Evolutionary conservation across 2,888 invertebrate genomes (phyloP).

Genomic region (Ctenicera cuprea): DNA sequence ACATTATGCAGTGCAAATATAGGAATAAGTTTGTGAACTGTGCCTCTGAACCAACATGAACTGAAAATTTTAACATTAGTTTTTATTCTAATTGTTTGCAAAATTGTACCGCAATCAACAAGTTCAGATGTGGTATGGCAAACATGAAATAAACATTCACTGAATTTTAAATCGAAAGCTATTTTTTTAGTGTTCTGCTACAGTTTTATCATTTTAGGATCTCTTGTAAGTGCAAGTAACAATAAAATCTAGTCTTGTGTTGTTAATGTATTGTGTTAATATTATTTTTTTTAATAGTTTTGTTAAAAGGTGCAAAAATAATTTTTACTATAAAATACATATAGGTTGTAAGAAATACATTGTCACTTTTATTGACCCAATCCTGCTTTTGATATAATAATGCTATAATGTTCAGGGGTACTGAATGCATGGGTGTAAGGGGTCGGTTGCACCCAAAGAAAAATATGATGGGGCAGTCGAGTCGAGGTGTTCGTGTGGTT

Average conservation of each 20-base stretch:
- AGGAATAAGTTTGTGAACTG: conserved; percentile 31
- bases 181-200: conserved; percentile 42
- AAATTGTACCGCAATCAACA: neutral
- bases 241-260: conserved; percentile 68
- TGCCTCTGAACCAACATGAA: conserved; percentile 30
- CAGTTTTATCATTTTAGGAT: conserved; percentile 27
- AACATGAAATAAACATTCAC: conserved; percentile 31
- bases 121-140: conserved; percentile 1
- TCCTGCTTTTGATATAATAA: too few species aligned
- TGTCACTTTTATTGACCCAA: too few species aligned
- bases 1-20: neutral
- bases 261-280: conserved; percentile 60
- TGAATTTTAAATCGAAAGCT: conserved; percentile 37
- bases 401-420: too few species aligned
- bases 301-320: conserved; percentile 49
- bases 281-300: conserved; percentile 28
- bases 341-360: conserved; percentile 24
- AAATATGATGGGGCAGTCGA: too few species aligned
- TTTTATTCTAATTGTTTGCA: conserved; percentile 23
- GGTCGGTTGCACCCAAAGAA: too few species aligned
- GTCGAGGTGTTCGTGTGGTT: too few species aligned
- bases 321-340: conserved; percentile 39
- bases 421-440: too few species aligned
- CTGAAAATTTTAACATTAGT: conserved; percentile 21
- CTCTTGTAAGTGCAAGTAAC: conserved; percentile 63